Evolutionary conservation across 2,888 invertebrate species (phyloP), one percentile per base, ranked within the genome.

Genomic region (Helicoverpa assulta): DNA sequence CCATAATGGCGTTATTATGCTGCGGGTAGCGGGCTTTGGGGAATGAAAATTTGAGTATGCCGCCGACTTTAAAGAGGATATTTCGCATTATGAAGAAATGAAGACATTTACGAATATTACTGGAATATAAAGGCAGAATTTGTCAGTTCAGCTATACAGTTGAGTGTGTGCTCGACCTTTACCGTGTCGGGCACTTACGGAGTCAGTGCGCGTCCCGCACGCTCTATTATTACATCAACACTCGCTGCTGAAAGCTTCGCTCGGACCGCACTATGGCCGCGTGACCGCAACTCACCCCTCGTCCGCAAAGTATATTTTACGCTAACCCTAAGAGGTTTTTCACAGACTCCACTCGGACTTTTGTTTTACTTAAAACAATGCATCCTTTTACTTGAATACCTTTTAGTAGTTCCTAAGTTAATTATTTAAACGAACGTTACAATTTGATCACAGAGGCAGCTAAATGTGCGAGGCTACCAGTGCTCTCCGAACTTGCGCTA

Each of bases 381-480:
- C 50, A 43, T 64, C 58, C 47, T 50, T 60, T 43, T 51, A 37
- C 33, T 73, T 64, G 40, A 33, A 50, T 47, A 58, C 26, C 26
- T 62, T 60, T 68, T 51, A 19, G 18, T 59, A 55, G 18, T 50
- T 57, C 26, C 40, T 14, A 62, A 59, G 51, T 14, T 72, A 67
- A 40, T 63, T 64, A 26, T 26, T 61, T 21, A 78, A 80, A 81
- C 63, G 58, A 64, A 69, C 66, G 81, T 76, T 73, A 77, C 68
- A 83, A 80, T 83, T 85, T 88, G 86, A 90, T 96, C 94, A 82
- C 97, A 98, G 98, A 97, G 98, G 92, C 98, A 98, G 96, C 96
- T 98, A 87, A 98, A 98, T 96, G 98, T 98, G 86, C 97, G 97
- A 90, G 98, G 98, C 86, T 98, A 98, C 95, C 97, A 98, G 93